Evolutionary conservation across 2,113 vertebrate species (phyloP), one percentile per base, ranked within the genome.

Genomic region (Isichthys henryi): DNA sequence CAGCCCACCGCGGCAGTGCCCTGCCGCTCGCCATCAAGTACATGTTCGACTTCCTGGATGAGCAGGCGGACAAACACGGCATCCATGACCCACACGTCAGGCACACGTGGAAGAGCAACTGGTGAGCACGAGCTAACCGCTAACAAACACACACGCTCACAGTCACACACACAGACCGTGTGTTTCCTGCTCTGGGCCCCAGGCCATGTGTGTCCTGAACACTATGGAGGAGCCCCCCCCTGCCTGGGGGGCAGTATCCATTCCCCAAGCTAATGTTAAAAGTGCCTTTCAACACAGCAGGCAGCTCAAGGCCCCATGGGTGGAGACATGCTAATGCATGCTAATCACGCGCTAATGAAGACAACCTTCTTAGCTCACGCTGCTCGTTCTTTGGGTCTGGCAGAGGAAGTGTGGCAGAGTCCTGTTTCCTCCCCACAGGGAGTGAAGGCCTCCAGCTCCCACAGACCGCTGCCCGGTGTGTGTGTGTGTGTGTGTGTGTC

Each of bases 81-180:
- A 99, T 99, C 92, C 97, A 99, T 0, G 98, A 99, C 93, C 98
- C 98, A 0, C 98, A 99, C 0, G 98, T 99, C 88, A 94, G 98
- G 88, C 98, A 99, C 95, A 99, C 98, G 92, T 99, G 98, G 98
- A 99, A 99, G 92, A 99, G 98, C 95, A 99, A 99, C 94, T 99
- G 98, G 98, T 99, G 94, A 97, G 98, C 19, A 17, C 13, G 46
- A 0, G 31, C 19, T 8, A 53, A 3, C 1, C 77, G 35, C 45
- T 53, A 11, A 53, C 43, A 85, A 19, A n/a, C 89, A 5, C 17
- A 89, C 5, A 66, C 35, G 21, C 8, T 77, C 27, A 85, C 23
- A 17, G 27, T 5, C 6, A 35, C 43, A 52, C 88, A n/a, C 80
- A 21, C 45, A 46, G 17, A n/a, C 9, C 0, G 17, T 84, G 66